Base-by-base conservation (phyloP, 1,140 invertebrate genomes). In the Laodelphax striatellus region DNA sequence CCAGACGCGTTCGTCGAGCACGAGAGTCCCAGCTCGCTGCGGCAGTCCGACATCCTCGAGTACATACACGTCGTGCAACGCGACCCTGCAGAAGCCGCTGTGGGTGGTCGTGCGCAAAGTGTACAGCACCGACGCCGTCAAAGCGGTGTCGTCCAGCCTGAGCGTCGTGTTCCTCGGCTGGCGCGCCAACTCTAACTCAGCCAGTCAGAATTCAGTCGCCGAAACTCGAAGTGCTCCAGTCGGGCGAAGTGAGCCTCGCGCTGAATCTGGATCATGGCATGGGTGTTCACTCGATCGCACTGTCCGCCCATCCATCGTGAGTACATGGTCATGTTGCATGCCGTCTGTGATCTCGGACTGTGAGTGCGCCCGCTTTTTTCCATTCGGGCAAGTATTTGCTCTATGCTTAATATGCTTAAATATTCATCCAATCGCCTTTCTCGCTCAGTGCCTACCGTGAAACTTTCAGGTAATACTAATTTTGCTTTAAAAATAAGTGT, bases 31-130 rank as follows among this genome's bases (percentile, higher is more conserved):
- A 64, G 63, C 5, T 58, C 64, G 6, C 53, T 78, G 8, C 77
- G 66, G 42, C 77, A 66, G 42, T 68, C 69, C 61, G 79, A 86
- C 68, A 81, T 92, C 54, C 75, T 90, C 41, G 78, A 84, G 57
- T 92, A 92, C 72, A n/a, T 94, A 93, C 71, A 82, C 87, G 55
- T 84, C 84, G 63, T 94, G 90, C 75, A 86, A 90, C 71, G 80
- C 82, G 57, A 81, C 82, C 0, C 80, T 82, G 10, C 84, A 80
- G 53, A 91, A 90, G 74, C 88, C 87, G 0, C 66, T 67, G 57
- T 54, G 46, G 14, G 61, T 65, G n/a, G 60, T 65, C 14, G 73
- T 91, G 43, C 77, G 84, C 8, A 86, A 88, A 66, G 86, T n/a
- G n/a, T n/a, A n/a, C n/a, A n/a, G 84, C 0, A 85, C 88, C 65